Evolutionary conservation across 2,888 invertebrate genomes (phyloP), one percentile per base, ranked within the genome.

Genomic region (Limnephilus auricula): DNA sequence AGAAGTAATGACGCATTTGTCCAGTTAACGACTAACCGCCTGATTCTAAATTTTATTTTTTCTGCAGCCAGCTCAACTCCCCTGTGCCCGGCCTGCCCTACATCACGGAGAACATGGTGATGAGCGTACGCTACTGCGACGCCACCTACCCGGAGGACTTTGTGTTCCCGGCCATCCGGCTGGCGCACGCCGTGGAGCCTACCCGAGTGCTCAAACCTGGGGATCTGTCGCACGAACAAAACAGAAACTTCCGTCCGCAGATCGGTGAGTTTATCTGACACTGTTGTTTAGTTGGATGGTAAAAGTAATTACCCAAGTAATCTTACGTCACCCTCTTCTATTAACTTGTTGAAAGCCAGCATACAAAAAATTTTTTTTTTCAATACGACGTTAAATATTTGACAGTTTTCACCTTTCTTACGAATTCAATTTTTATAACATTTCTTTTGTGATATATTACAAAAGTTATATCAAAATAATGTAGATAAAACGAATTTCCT

Each of bases 201-300:
- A 96, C 97, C 0, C 95, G 96, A 93, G 97, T 98, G 13, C 95
- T 99, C 90, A 98, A 98, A 94, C 98, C 98, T 0, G 97, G 97
- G 79, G 97, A 98, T 94, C 96, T 98, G 92, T 95, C 95, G 4
- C 96, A 95, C n/a, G 95, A 96, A 94, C 96, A 97, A 93, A 96
- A 96, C 94, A 96, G 97, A 94, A 97, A 97, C 94, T 98, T 97
- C 97, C 95, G 97, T 90, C 98, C 98, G 10, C 97, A 97, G 94
- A 97, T 98, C 93, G 98, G 98, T 95, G 25, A 40, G 85, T 85
- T 30, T 12, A 0, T 18, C 25, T 18, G 25, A 18, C 50, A 50
- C 18, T 50, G 45, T 45, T 50, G 45, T 45, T 45, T 18, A 50
- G 5, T 65, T 25, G 65, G 65, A 65, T 65, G 25, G 25, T 18